These are phyloP conservation scores for Mormyrus proboscirostris DNA, from an alignment of 2,797 vertebrate genomes.

Conservation along the genomic window DNA sequence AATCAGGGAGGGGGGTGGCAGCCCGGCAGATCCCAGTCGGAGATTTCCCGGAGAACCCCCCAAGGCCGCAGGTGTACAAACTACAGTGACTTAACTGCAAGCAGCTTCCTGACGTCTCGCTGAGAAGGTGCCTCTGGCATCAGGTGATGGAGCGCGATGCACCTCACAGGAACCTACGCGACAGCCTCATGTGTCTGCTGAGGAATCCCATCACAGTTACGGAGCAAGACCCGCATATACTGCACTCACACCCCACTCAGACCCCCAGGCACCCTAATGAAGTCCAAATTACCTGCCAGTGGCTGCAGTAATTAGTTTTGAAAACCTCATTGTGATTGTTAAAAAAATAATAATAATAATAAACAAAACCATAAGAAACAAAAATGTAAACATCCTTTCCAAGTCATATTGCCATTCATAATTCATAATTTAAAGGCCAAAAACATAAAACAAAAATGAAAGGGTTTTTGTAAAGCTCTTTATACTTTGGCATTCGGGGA, in stretches of 20 bases:
- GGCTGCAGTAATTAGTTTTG: not conserved
- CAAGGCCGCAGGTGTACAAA: not conserved
- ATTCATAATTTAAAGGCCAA: conserved; percentile 44
- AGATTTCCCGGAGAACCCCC: not conserved
- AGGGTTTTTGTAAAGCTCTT: conserved; percentile 52
- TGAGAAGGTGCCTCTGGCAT: not conserved
- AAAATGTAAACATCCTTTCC: conserved; percentile 55
- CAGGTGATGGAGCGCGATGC: not conserved
- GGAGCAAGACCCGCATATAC: not conserved
- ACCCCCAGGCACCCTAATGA: not conserved
- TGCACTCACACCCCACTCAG: not conserved
- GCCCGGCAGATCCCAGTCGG: not conserved
- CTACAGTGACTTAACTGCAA: not conserved
- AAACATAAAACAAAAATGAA: conserved; percentile 40
- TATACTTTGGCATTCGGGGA: conserved; percentile 66
- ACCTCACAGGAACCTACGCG: not conserved
- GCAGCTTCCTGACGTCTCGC: not conserved
- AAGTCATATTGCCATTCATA: conserved; percentile 35
- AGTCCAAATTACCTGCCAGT: not conserved
- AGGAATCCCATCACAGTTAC: not conserved
- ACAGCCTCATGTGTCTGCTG: not conserved
- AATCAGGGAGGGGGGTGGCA: not conserved
- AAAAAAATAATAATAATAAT: conserved; percentile 58
- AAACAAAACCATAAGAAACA: conserved; percentile 46
- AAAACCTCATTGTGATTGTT: conserved; percentile 10